Conservation (phyloP, 92 coral and sea anemone species). For the Umimayanthus kanabou region DNA sequence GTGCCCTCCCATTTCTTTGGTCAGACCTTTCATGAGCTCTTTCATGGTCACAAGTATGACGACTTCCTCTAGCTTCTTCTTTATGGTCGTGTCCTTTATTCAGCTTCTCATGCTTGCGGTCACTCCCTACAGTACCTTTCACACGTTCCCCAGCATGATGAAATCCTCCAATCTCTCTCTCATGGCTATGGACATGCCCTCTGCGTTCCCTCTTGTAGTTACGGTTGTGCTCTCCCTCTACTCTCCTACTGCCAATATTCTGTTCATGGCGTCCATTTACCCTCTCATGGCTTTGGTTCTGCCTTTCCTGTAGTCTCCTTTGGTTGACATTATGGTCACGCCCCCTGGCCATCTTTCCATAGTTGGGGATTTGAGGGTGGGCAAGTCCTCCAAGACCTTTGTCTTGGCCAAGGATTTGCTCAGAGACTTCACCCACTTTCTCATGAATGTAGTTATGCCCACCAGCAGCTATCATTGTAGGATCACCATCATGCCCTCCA, state of each 20-base stretch:
- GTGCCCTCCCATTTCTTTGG: background rate
- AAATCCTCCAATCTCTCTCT: slow-evolving; percentile 2
- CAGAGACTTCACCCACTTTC: background rate
- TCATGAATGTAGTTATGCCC: background rate
- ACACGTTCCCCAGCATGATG: background rate
- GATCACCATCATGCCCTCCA: background rate
- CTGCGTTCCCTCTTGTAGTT: slow-evolving; percentile 24
- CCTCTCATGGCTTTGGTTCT: slow-evolving; percentile 21
- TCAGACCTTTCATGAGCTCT: background rate
- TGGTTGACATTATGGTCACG: background rate
- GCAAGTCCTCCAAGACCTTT: background rate
- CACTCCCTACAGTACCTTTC: background rate
- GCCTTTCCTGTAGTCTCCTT: slow-evolving; percentile 3
- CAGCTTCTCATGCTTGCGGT: background rate
- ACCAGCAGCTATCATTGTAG: background rate
- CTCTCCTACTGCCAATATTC: slow-evolving; percentile 10
- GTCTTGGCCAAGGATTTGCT: slow-evolving; percentile 3
- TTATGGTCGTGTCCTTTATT: background rate
- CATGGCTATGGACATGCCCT: slow-evolving; percentile 30
- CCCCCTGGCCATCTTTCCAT: background rate
- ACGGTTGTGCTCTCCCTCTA: slow-evolving; percentile 19
- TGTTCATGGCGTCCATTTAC: background rate
- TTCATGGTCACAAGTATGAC: background rate
- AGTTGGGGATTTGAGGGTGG: background rate
- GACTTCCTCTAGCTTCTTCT: background rate